These are phyloP conservation scores for Zaprionus ghesquierei DNA, from an alignment of 1,140 invertebrate species.

Conservation along the genomic window DNA sequence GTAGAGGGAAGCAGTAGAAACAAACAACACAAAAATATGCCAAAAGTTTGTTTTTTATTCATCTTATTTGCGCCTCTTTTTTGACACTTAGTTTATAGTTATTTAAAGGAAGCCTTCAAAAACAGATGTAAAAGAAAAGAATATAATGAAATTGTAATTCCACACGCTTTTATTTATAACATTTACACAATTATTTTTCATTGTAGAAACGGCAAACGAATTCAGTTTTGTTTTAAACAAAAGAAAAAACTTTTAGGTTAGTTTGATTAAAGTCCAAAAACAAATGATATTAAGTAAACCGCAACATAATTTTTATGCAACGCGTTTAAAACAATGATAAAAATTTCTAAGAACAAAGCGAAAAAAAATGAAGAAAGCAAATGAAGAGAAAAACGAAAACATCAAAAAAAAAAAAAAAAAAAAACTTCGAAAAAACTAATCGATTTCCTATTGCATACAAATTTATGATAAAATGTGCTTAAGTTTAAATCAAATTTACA, in stretches of 20 bases:
- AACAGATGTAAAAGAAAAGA: constrained; percentile 29
- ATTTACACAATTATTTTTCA: constrained; percentile 50
- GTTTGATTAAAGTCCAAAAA: constrained; percentile 26
- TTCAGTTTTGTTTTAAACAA: constrained; percentile 54
- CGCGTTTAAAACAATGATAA: constrained; percentile 25
- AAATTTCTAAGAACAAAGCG: constrained; percentile 35
- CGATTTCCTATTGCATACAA: constrained; percentile 72
- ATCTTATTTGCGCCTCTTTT: constrained; percentile 27
- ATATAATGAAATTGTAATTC: constrained; percentile 74
- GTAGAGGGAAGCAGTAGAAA: background rate
- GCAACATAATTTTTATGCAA: constrained; percentile 43
- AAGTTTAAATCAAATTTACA: constrained; percentile 80
- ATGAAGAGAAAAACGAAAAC: constrained; percentile 11
- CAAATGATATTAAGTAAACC: constrained; percentile 61
- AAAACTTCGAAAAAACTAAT: constrained; percentile 42
- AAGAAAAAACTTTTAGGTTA: constrained; percentile 46
- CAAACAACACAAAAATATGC: constrained; percentile 23
- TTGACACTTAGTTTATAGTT: constrained; percentile 66
- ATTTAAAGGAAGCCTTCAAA: constrained; percentile 57
- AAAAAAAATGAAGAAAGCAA: constrained; percentile 32
- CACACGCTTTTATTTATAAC: constrained; percentile 80
- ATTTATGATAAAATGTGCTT: constrained; percentile 73
- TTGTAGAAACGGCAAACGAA: constrained; percentile 43
- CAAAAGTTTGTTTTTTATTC: constrained; percentile 24
- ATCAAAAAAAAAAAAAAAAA: constrained; percentile 13